phyloP scores from a whole-genome alignment of 1,140 invertebrate genomes.

The Drosophila obscura region DNA sequence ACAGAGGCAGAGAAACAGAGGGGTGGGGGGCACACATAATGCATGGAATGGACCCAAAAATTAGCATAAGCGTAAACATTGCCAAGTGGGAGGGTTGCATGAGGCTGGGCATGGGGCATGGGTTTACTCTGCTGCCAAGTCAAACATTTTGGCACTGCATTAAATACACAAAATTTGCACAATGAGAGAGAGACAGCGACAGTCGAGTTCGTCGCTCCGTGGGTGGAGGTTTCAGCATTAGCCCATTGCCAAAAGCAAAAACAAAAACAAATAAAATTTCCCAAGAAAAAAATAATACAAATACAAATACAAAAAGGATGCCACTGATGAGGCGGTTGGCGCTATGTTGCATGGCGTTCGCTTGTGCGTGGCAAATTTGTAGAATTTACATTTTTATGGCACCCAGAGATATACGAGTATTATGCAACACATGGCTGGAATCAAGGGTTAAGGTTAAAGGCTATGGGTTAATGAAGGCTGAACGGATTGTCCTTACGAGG shows the following conservation, averaged over 20 bases:
- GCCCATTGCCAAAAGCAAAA: conserved; percentile 55
- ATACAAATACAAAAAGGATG: background rate
- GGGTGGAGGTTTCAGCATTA: conserved; percentile 32
- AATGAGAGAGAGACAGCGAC: conserved; percentile 5
- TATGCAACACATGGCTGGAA: conserved; percentile 72
- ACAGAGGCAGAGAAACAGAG: too few species aligned
- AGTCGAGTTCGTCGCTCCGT: too few species aligned
- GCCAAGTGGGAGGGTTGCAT: conserved; percentile 37
- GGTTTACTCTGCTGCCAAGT: conserved; percentile 39
- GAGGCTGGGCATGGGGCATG: background rate
- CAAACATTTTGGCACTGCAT: conserved; percentile 75
- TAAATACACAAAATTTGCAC: conserved; percentile 68
- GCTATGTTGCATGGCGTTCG: conserved; percentile 39
- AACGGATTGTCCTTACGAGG: conserved; percentile 29
- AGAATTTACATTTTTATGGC: conserved; percentile 77
- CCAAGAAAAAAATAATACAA: conserved; percentile 8
- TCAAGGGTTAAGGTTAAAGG: conserved; percentile 48
- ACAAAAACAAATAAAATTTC: conserved; percentile 73
- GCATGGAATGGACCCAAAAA: conserved; percentile 54
- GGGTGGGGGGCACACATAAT: background rate
- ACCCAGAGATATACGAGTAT: conserved; percentile 42
- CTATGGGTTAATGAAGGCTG: conserved; percentile 34
- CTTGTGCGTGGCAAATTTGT: conserved; percentile 76
- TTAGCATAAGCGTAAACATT: conserved; percentile 80
- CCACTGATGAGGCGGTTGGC: conserved; percentile 28